Base-by-base conservation (phyloP, 2,113 vertebrate species). In the Xerus inauris region DNA sequence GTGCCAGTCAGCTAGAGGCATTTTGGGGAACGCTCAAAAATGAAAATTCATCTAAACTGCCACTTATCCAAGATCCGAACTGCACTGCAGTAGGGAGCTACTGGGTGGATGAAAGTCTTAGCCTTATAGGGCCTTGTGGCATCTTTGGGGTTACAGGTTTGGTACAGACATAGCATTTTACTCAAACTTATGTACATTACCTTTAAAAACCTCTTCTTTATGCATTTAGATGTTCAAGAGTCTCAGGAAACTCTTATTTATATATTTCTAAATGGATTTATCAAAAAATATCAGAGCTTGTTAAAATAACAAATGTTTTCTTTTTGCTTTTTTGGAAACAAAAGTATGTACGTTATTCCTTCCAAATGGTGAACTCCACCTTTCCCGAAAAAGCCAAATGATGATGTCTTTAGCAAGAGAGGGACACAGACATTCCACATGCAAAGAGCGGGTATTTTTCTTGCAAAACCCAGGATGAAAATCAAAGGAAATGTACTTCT, bases 1-100 rank as follows among this genome's bases (percentile, higher is more conserved):
- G 72, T 85, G 54, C 87, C 47, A 97, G 95, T 90, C 90, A 97
- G 77, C 57, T 87, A 13, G 67, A 97, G 30, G 35, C 22, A 76
- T 35, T 57, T 95, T 59, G 72, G 6, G 65, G 11, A 77, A 94
- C 95, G 77, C 10, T 90, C 19, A 76, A 38, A 94, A 95, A 59
- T 85, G 69, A 88, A 83, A 96, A 62, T 75, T 82, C 19, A 14
- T 62, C 65, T 76, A 62, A 71, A 42, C 6, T 38, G 54, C 85
- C 26, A 6, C 65, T 81, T 88, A 80, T 79, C 30, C 49, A 73
- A 45, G n/a, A 30, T 83, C 35, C 62, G 65, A 40, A 91, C 35
- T 42, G 3, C 0, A 17, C 35, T 10, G 4, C 1, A 20, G 14
- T 22, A 24, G 24, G 8, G 22, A 71, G 64, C 32, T 73, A 42